Evolutionary conservation across 2,888 invertebrate species (phyloP), one percentile per base, ranked within the genome.

Genomic region (Hirtodrosophila trivittata): DNA sequence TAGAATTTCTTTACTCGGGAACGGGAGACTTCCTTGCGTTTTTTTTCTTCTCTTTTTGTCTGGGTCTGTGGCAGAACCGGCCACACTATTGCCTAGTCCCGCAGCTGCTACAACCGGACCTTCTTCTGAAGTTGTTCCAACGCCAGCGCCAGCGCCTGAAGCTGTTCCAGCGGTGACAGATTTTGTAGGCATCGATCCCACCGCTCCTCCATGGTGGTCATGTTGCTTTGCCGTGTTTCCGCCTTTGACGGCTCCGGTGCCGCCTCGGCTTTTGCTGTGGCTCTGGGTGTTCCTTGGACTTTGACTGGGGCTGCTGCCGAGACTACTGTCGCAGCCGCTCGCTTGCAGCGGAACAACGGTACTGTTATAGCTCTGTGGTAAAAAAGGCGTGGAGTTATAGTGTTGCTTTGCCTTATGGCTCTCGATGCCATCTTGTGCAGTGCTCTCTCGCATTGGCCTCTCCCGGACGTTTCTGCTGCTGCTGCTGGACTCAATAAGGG

Each of bases 1-100:
- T 95, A 95, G 91, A 97, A 97, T 91, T 97, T 97, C 91, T 97
- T 96, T 91, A 97, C 96, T 37, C 96, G 92, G 42, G 95, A 90
- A 60, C 89, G 89, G 52, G 90, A 90, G 26, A 90, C 85, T 59
- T 90, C 89, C 68, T 90, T 90, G 67, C 89, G 87, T 66, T 91
- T 91, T 90, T 91, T 57, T 89, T 90, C 65, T 90, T 89, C 56
- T 89, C 88, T 63, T 54, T 54, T 35, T 35, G 2, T 35, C 35
- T 26, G 42, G 51, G 25, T 28, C 42, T 7, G 72, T 72, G 49
- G 75, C 66, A 38, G 69, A 52, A 21, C 72, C 70, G 45, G 71
- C 62, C n/a, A n/a, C n/a, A n/a, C n/a, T n/a, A 46, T 65, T 46
- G 25, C 71, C 49, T 10, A 60, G 16, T 46, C 50, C 25, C 1